These are phyloP conservation scores for Triops cancriformis DNA, from an alignment of 1,140 invertebrate genomes.

Conservation along the genomic window DNA sequence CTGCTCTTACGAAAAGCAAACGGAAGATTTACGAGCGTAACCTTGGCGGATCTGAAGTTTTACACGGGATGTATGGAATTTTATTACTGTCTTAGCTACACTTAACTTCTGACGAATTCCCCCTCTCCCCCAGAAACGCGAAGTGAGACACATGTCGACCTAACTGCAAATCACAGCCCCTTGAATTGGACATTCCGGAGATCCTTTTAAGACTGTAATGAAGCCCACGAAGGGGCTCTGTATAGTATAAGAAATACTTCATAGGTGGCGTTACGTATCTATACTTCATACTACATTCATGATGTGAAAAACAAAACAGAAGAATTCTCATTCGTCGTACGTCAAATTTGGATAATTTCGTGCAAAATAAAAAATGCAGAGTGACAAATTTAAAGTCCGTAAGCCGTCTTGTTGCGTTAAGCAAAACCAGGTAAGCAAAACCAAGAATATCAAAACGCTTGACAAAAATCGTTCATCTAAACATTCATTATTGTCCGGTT, in stretches of 20 bases:
- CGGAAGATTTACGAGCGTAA: no score
- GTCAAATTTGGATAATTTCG: background rate
- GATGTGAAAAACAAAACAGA: background rate
- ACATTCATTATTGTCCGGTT: background rate
- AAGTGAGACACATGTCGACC: no score
- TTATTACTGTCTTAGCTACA: no score
- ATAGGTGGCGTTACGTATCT: background rate
- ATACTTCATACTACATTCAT: background rate
- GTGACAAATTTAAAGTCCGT: background rate
- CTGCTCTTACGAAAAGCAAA: no score
- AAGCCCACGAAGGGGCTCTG: no score
- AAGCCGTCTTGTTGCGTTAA: background rate
- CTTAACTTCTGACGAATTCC: no score
- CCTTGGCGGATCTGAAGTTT: no score
- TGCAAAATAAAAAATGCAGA: background rate
- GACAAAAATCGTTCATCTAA: background rate
- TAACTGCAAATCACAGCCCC: no score
- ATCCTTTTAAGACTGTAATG: no score
- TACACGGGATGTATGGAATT: no score
- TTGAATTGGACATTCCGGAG: no score
- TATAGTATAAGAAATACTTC: background rate
- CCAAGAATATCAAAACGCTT: background rate
- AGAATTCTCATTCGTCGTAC: background rate
- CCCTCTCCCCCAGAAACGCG: no score
- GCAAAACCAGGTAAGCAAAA: background rate